Percentiles rank a stretch among this genome's conserved stretches.
Conservation (phyloP, 2,888 invertebrate genomes). For the Thera britannica region DNA sequence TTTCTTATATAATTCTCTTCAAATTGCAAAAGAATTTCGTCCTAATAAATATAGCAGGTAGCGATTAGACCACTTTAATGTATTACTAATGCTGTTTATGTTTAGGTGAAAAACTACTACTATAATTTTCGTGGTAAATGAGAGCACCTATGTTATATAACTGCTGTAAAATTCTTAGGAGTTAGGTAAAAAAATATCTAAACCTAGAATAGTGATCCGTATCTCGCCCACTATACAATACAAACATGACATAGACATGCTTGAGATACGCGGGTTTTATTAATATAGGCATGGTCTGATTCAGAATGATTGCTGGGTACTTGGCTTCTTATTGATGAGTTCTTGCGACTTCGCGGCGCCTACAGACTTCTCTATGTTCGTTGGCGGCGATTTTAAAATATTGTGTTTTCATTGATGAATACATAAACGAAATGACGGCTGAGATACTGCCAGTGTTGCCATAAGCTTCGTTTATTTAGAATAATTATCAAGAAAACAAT, state of each 20-base stretch:
- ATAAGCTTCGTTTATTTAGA: no score
- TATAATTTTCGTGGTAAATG: no score
- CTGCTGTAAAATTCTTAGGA: no score
- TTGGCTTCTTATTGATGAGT: constrained; percentile 79
- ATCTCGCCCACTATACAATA: background rate
- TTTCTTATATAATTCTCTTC: no score
- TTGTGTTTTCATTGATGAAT: background rate
- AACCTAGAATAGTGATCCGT: background rate
- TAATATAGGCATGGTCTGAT: constrained; percentile 53
- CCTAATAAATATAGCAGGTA: no score
- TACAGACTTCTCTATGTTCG: constrained; percentile 1
- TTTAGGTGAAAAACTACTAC: no score
- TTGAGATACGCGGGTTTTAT: constrained; percentile 12
- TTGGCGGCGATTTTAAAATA: constrained; percentile 6
- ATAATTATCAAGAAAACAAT: no score
- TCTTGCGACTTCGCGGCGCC: constrained; percentile 77
- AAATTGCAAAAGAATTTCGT: no score
- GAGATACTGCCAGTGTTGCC: no score
- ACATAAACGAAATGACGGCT: background rate
- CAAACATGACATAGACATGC: background rate
- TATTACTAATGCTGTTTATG: no score
- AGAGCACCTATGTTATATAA: no score
- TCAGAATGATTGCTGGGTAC: constrained; percentile 62
- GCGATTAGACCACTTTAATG: no score
- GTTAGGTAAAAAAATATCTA: background rate